These are phyloP conservation scores for Montifringilla adamsi DNA, from an alignment of 2,113 vertebrate species.

Conservation along the genomic window DNA sequence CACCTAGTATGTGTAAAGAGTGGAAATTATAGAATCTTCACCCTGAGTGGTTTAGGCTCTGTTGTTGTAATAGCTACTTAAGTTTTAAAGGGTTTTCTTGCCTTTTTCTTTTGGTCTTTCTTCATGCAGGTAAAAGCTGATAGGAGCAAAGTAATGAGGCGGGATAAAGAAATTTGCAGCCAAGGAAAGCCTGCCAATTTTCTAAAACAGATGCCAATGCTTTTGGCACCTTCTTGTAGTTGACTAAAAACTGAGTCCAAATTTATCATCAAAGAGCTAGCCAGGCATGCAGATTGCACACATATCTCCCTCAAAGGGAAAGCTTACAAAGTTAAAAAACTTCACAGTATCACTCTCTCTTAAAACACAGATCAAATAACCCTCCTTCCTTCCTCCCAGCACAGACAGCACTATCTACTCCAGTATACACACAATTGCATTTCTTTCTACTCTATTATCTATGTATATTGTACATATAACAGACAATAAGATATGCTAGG, in stretches of 20 bases:
- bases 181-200: constrained; percentile 39
- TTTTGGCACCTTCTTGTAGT: constrained; percentile 39
- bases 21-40: constrained; percentile 58
- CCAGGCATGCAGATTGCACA: constrained; percentile 60
- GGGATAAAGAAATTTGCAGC: constrained; percentile 33
- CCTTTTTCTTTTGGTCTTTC: constrained; percentile 56
- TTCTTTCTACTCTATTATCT: constrained; percentile 1
- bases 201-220: constrained; percentile 23
- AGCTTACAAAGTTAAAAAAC: constrained; percentile 30
- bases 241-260: constrained; percentile 41
- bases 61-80: constrained; percentile 54
- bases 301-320: constrained; percentile 46
- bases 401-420: constrained; percentile 17
- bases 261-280: constrained; percentile 71
- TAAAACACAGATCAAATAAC: constrained; percentile 54
- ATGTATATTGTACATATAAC: not conserved
- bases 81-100: constrained; percentile 64
- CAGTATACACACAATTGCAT: not conserved
- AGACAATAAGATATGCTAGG: not conserved
- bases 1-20: constrained; percentile 45
- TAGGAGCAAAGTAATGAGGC: constrained; percentile 38
- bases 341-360: constrained; percentile 44
- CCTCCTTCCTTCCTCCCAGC: constrained; percentile 32
- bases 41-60: constrained; percentile 42
- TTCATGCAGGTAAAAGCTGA: constrained; percentile 55